Percentiles rank a stretch among this genome's conserved stretches.
Evolutionary conservation across 2,797 vertebrate genomes (phyloP).

Genomic region (Eupleurogrammus muticus): DNA sequence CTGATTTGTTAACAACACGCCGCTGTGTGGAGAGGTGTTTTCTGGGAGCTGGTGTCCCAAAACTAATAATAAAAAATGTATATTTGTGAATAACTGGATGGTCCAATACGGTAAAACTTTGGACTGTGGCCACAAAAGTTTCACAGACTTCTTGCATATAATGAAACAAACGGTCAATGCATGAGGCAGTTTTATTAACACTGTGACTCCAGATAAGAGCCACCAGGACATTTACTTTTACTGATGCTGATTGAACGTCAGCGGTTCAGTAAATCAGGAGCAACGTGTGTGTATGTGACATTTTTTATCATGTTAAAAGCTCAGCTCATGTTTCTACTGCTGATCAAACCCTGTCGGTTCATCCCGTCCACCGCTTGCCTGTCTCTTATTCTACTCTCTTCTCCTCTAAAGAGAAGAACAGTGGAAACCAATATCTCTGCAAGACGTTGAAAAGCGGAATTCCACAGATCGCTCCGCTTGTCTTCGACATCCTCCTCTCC

Average conservation of each 20-base stretch:
- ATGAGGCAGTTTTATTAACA: neutral
- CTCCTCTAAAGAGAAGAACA: constrained; percentile 19
- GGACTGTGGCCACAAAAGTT: too few species aligned
- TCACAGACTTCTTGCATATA: too few species aligned
- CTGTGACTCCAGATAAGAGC: neutral
- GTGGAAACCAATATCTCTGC: constrained; percentile 21
- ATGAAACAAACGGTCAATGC: too few species aligned
- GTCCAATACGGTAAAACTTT: too few species aligned
- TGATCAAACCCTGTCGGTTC: neutral
- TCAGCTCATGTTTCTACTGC: neutral
- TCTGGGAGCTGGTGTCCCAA: neutral
- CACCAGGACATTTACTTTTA: neutral
- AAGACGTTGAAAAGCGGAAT: constrained; percentile 34
- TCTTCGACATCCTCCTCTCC: constrained; percentile 66
- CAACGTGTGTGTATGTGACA: neutral
- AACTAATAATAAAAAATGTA: too few species aligned
- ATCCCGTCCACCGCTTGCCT: neutral
- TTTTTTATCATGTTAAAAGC: neutral
- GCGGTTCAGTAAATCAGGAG: neutral
- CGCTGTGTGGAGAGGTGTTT: constrained; percentile 23
- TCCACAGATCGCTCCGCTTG: constrained; percentile 58
- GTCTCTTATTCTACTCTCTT: constrained; percentile 3
- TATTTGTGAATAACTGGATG: too few species aligned
- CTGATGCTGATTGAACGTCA: neutral
- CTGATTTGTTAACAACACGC: constrained; percentile 51